Conservation (phyloP, 1,140 invertebrate species). For the Hypothenemus hampei region DNA sequence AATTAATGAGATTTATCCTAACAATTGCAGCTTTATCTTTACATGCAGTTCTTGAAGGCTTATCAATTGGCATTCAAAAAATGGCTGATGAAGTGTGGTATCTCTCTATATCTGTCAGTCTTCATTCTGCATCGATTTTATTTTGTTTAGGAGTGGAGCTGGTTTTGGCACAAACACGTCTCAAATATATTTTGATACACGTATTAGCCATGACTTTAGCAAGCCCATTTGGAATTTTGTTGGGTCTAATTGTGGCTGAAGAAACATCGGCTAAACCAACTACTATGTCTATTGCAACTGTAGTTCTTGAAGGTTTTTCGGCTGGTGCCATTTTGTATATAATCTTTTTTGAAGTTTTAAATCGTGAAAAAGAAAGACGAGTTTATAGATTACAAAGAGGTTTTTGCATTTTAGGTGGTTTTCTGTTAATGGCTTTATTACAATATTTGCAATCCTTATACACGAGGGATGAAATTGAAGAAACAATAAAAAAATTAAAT, state of each 20-base stretch:
- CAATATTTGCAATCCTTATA: constrained; percentile 30
- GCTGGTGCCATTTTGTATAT: constrained; percentile 44
- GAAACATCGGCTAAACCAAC: constrained; percentile 35
- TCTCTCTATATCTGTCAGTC: constrained; percentile 66
- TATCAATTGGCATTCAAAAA: constrained; percentile 71
- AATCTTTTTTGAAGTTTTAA: constrained; percentile 45
- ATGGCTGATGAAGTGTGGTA: constrained; percentile 58
- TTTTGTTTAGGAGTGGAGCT: constrained; percentile 65
- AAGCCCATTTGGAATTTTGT: constrained; percentile 63
- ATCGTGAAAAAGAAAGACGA: constrained; percentile 42
- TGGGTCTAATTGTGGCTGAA: constrained; percentile 49
- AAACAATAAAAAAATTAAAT: too few species aligned
- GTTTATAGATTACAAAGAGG: constrained; percentile 36
- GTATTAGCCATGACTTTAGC: constrained; percentile 60
- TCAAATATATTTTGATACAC: constrained; percentile 54
- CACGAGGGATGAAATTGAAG: too few species aligned
- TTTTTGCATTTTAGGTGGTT: constrained; percentile 41
- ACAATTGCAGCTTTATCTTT: constrained; percentile 73
- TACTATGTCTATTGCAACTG: constrained; percentile 38
- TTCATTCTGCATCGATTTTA: constrained; percentile 71
- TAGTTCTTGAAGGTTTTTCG: constrained; percentile 43
- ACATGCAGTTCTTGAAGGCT: constrained; percentile 75
- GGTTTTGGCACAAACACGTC: constrained; percentile 59
- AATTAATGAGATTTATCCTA: constrained; percentile 55
- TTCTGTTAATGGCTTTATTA: constrained; percentile 41